phyloP scores from a whole-genome alignment of 2,797 vertebrate species.

The Pseudocheirus occidentalis region DNA sequence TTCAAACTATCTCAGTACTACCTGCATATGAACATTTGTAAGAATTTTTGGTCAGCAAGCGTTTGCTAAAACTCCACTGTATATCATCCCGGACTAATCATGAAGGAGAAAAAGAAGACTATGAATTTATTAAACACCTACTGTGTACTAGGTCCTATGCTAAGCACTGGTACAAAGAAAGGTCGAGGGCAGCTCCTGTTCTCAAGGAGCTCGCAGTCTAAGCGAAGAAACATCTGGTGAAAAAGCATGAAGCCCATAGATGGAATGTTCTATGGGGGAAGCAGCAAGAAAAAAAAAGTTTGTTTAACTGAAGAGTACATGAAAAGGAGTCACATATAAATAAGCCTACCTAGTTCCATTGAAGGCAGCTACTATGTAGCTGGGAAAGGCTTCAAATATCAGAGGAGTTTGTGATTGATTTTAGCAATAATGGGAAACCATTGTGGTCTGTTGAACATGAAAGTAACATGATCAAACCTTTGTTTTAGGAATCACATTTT shows the following conservation, averaged over 20 bases:
- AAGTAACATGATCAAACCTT: background rate
- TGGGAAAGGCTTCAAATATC: background rate
- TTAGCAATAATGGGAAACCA: background rate
- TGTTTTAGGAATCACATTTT: background rate
- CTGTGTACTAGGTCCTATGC: background rate
- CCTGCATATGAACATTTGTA: background rate
- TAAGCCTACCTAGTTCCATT: background rate
- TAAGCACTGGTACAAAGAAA: background rate
- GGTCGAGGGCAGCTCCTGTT: background rate
- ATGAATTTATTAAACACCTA: background rate
- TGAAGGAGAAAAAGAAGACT: background rate
- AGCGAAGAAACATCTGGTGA: background rate
- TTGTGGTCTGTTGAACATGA: background rate
- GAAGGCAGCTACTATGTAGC: background rate
- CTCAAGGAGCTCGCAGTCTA: background rate
- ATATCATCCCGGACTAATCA: background rate
- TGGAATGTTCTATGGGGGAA: background rate
- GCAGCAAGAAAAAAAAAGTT: background rate
- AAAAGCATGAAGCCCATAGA: background rate
- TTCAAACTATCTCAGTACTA: background rate
- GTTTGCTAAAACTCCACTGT: background rate
- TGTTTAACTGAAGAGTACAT: background rate
- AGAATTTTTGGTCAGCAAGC: background rate
- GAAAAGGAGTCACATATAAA: background rate
- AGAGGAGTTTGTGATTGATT: background rate